phyloP scores from a whole-genome alignment of 2,113 vertebrate species.

The Caloenas nicobarica region DNA sequence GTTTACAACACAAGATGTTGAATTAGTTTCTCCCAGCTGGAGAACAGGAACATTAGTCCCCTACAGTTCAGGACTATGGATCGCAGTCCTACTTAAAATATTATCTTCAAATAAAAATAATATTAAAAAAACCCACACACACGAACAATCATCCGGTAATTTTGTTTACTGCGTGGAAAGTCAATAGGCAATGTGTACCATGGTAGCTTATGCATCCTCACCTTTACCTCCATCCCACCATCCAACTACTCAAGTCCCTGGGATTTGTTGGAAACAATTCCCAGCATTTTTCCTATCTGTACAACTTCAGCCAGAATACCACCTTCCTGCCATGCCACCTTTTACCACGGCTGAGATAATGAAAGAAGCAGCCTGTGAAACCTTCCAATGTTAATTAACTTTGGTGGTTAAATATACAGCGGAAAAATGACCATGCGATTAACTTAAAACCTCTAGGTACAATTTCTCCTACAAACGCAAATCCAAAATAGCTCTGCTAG shows the following conservation, averaged over 20 bases:
- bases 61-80: constrained; percentile 71
- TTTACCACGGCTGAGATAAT: constrained; percentile 13
- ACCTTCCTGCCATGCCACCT: background rate
- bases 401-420: constrained; percentile 25
- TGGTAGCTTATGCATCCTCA: background rate
- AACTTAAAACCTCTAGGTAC: constrained; percentile 51
- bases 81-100: constrained; percentile 67
- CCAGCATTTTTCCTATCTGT: background rate
- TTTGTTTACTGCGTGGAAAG: constrained; percentile 46
- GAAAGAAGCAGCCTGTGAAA: constrained; percentile 38
- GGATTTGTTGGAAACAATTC: background rate
- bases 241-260: background rate
- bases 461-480: constrained; percentile 4
- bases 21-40: constrained; percentile 82
- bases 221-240: background rate
- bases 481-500: constrained; percentile 34
- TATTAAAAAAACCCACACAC: background rate
- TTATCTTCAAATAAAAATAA: constrained; percentile 56
- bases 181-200: background rate
- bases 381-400: constrained; percentile 60
- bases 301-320: background rate
- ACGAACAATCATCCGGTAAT: constrained; percentile 46
- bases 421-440: constrained; percentile 25
- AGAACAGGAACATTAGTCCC: constrained; percentile 77
- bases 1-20: constrained; percentile 82